Conservation (phyloP, 2,888 invertebrate species). For the Liodrosophila aerea region DNA sequence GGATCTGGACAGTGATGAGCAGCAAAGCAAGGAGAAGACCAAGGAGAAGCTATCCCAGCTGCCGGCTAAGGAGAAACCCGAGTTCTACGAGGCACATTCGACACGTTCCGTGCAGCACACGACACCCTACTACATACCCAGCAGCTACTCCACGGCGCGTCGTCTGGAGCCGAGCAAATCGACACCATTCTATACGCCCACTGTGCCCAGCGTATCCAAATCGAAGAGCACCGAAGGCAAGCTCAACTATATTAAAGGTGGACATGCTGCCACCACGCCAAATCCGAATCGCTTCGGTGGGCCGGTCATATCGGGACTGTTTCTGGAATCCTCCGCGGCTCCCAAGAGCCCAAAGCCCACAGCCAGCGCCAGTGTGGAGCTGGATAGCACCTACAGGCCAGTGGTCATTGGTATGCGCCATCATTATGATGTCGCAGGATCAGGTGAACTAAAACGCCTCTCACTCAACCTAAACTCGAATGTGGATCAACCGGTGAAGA, state of each 20-base stretch:
- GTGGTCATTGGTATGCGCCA: conserved; percentile 74
- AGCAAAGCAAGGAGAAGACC: conserved; percentile 50
- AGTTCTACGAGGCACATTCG: conserved; percentile 59
- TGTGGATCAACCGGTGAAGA: conserved; percentile 43
- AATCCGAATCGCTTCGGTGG: conserved; percentile 68
- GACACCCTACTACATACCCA: conserved; percentile 68
- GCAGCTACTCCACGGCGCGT: conserved; percentile 79
- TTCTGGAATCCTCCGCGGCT: conserved; percentile 57
- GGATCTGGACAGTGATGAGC: conserved; percentile 60
- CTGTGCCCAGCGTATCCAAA: conserved; percentile 78
- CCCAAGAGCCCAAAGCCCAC: conserved; percentile 56
- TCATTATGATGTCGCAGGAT: conserved; percentile 63
- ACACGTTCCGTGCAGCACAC: conserved; percentile 53
- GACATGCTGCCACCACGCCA: conserved; percentile 65
- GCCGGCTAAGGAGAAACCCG: conserved; percentile 46
- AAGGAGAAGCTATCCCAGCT: conserved; percentile 40
- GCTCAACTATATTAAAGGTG: conserved; percentile 65
- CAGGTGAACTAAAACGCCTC: conserved; percentile 53
- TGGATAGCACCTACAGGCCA: conserved; percentile 66
- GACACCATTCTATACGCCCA: conserved; percentile 82
- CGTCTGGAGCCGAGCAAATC: conserved; percentile 79
- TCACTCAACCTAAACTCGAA: conserved; percentile 39
- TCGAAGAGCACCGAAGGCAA: conserved; percentile 74
- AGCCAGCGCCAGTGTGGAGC: conserved; percentile 38
- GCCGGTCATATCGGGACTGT: conserved; percentile 49